These are phyloP conservation scores for Fragum fragum DNA, from an alignment of 2,888 invertebrate species.

Conservation along the genomic window DNA sequence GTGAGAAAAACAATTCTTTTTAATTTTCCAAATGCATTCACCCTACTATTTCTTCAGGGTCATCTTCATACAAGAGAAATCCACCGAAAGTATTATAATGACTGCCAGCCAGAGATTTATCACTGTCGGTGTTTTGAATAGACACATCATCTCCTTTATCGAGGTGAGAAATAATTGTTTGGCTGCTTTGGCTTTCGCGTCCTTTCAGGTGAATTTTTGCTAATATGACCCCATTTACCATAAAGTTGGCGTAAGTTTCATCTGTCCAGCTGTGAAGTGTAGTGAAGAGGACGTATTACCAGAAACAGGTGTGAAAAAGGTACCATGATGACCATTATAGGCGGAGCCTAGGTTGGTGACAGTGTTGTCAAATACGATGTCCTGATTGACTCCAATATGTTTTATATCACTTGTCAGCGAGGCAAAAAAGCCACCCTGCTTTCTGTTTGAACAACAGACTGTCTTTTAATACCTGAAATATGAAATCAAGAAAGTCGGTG, in stretches of 20 bases:
- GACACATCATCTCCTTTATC: neutral
- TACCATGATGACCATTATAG: constrained; percentile 35
- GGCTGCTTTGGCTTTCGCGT: neutral
- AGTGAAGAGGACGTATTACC: constrained; percentile 25
- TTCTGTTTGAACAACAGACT: neutral
- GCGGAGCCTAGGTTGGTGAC: constrained; percentile 21
- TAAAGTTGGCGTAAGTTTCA: neutral
- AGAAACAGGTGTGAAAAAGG: constrained; percentile 25
- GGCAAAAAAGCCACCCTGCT: neutral
- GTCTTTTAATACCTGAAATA: neutral
- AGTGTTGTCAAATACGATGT: neutral
- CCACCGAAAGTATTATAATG: neutral
- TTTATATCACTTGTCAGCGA: neutral
- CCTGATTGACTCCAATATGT: neutral
- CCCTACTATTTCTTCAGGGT: neutral
- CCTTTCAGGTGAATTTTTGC: neutral
- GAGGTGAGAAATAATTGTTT: neutral
- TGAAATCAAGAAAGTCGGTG: no score
- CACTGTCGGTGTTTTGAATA: neutral
- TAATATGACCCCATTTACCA: neutral
- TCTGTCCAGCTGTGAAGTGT: neutral
- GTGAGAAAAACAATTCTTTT: no score
- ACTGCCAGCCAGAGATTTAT: neutral
- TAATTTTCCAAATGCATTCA: no score
- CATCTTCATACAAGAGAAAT: neutral